Evolutionary conservation across 2,113 vertebrate species (phyloP).

Genomic region (Girardinichthys multiradiatus): DNA sequence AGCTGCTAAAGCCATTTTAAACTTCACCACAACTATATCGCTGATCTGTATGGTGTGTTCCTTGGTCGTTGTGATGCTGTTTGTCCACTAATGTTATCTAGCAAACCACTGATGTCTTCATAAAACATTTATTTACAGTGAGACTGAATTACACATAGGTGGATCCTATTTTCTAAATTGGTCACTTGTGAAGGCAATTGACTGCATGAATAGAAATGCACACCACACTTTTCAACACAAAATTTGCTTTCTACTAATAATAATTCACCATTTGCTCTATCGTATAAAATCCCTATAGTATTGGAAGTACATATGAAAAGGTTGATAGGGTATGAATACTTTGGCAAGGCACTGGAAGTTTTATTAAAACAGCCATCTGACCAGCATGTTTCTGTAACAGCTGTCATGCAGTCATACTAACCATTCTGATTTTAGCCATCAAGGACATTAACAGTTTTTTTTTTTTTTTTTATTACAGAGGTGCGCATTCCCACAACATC

Average conservation of each 20-base stretch:
- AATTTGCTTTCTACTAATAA: neutral
- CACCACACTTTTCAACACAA: neutral
- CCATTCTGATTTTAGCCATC: conserved; percentile 57
- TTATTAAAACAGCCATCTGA: conserved; percentile 20
- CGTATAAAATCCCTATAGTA: neutral
- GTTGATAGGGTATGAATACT: neutral
- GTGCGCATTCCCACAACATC: conserved; percentile 71
- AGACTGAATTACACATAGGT: neutral
- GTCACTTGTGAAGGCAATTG: neutral
- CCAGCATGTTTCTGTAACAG: conserved; percentile 29
- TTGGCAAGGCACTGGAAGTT: neutral
- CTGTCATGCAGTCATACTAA: conserved; percentile 48
- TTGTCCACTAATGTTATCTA: neutral
- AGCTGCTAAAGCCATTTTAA: too few relatives aligned
- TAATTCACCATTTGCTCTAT: neutral
- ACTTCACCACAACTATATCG: neutral
- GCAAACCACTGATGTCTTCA: neutral
- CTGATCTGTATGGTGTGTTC: neutral
- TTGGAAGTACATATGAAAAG: neutral
- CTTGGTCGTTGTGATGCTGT: neutral
- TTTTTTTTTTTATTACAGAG: conserved; percentile 76
- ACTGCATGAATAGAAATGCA: neutral
- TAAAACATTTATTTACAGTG: neutral
- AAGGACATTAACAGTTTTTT: conserved; percentile 70
- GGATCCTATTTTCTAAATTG: neutral